phyloP scores from a whole-genome alignment of 2,888 invertebrate genomes.

The Pharmacophagus antenor region DNA sequence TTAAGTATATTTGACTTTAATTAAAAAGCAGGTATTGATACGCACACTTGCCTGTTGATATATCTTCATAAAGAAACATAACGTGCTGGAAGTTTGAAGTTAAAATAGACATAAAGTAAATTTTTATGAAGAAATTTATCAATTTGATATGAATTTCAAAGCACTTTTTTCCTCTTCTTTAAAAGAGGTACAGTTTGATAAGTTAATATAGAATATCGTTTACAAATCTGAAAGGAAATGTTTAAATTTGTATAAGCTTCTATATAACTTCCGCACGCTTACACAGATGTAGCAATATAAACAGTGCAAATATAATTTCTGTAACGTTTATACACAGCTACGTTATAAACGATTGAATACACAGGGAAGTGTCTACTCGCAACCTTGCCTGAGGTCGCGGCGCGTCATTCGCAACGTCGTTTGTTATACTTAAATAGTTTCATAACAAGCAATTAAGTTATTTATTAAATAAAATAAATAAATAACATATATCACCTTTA shows the following conservation, averaged over 20 bases:
- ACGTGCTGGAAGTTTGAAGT: too few relatives aligned
- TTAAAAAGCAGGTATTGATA: background rate
- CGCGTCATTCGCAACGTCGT: slow-evolving; percentile 72
- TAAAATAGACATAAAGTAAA: too few relatives aligned
- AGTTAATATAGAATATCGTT: too few relatives aligned
- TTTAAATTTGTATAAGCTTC: slow-evolving; percentile 12
- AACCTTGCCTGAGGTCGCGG: slow-evolving; percentile 76
- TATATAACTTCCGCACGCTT: slow-evolving; percentile 20
- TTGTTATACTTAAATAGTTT: slow-evolving; percentile 63
- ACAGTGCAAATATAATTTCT: slow-evolving; percentile 33
- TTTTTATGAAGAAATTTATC: too few relatives aligned
- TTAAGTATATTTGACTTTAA: background rate
- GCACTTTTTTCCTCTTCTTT: too few relatives aligned
- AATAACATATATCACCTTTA: background rate
- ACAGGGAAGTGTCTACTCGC: slow-evolving; percentile 72
- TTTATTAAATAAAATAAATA: background rate
- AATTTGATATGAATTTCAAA: too few relatives aligned
- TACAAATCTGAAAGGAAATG: background rate
- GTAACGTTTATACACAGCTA: slow-evolving; percentile 50
- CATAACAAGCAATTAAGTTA: slow-evolving; percentile 55
- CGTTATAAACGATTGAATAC: slow-evolving; percentile 66
- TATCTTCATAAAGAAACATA: too few relatives aligned
- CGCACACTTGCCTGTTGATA: background rate
- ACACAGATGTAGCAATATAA: slow-evolving; percentile 16
- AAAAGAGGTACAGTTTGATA: too few relatives aligned